Conservation (phyloP, 2,888 invertebrate species). For the Cheilosia scutellata region DNA sequence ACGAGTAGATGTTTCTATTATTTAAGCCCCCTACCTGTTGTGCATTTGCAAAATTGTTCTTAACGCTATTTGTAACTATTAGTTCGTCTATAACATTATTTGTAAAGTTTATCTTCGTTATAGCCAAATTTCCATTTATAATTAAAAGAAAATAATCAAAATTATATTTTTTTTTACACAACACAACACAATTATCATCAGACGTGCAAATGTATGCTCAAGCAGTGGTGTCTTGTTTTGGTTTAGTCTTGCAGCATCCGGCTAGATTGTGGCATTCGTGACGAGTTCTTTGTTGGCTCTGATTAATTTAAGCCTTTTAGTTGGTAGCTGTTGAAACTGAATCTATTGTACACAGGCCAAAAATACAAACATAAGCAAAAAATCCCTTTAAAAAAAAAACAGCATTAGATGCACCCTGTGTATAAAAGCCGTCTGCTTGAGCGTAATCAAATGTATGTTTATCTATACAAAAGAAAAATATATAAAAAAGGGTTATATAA, state of each 20-base stretch:
- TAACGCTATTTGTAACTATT: slow-evolving; percentile 54
- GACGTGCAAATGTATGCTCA: slow-evolving; percentile 26
- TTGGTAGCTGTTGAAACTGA: slow-evolving; percentile 12
- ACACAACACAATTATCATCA: slow-evolving; percentile 44
- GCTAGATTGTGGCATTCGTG: slow-evolving; percentile 24
- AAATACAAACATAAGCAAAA: slow-evolving; percentile 18
- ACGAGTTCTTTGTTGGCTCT: slow-evolving; percentile 24
- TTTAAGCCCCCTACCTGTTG: slow-evolving; percentile 49
- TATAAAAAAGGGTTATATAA: slow-evolving; percentile 67
- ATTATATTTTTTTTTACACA: slow-evolving; percentile 63
- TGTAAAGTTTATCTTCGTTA: slow-evolving; percentile 66
- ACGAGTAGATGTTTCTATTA: slow-evolving; percentile 33
- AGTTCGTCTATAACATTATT: slow-evolving; percentile 51
- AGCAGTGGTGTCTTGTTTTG: slow-evolving; percentile 16
- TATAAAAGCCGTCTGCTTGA: slow-evolving; percentile 43
- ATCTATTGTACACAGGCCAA: slow-evolving; percentile 25
- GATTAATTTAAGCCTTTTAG: slow-evolving; percentile 31
- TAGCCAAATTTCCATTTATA: slow-evolving; percentile 68
- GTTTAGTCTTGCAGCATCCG: slow-evolving; percentile 2
- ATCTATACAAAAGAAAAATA: slow-evolving; percentile 44
- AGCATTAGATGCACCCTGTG: slow-evolving; percentile 52
- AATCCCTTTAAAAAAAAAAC: slow-evolving; percentile 31
- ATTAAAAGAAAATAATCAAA: slow-evolving; percentile 28
- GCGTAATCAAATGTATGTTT: slow-evolving; percentile 56
- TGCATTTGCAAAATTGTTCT: slow-evolving; percentile 45